phyloP scores from a whole-genome alignment of 2,888 invertebrate species.

The Euplagia quadripunctaria region DNA sequence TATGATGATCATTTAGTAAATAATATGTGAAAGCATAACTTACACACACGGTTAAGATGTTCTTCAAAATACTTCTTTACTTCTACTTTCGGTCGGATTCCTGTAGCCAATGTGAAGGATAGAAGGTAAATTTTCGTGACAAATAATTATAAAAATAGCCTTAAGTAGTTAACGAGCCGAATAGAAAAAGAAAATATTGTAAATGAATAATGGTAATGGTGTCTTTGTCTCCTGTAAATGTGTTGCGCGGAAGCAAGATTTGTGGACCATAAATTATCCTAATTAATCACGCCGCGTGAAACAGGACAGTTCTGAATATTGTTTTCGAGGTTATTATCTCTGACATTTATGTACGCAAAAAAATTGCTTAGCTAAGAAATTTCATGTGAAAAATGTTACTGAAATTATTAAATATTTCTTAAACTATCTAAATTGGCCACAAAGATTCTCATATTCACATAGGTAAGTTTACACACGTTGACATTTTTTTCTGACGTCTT shows the following conservation, averaged over 20 bases:
- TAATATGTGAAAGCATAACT: no score
- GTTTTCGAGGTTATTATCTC: background rate
- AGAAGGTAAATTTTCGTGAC: background rate
- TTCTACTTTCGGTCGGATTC: background rate
- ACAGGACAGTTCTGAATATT: conserved; percentile 39
- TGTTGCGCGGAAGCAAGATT: conserved; percentile 42
- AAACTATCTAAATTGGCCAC: no score
- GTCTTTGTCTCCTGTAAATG: conserved; percentile 36
- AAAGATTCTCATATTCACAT: background rate
- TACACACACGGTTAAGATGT: no score
- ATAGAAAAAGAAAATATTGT: conserved; percentile 23
- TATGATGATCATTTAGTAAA: no score
- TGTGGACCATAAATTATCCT: conserved; percentile 57
- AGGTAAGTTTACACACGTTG: no score
- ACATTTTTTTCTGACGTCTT: no score
- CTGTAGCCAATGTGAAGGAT: background rate
- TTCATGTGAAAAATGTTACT: background rate
- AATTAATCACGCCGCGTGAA: conserved; percentile 57
- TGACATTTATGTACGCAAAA: background rate
- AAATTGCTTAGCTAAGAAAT: background rate
- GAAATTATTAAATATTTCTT: background rate
- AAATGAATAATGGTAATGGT: conserved; percentile 38
- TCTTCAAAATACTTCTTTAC: background rate
- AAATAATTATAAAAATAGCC: conserved; percentile 12
- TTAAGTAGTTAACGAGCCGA: conserved; percentile 26